Base-by-base conservation (phyloP, 2,888 invertebrate species). In the Harpalus rubripes region DNA sequence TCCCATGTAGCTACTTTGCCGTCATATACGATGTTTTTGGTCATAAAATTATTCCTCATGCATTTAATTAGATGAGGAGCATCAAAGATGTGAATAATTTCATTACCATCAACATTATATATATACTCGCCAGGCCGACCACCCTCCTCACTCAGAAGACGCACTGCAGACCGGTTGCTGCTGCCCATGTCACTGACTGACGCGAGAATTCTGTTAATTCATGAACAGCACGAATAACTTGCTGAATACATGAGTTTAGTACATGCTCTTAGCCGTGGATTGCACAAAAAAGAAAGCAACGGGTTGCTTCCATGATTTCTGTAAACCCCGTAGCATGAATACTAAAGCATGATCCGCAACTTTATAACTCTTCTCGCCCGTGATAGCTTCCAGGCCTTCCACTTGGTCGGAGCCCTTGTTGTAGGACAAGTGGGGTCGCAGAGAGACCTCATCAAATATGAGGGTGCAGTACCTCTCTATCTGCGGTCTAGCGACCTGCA, bases 261-360 rank as follows among this genome's bases (percentile, higher is more conserved):
- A 10, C n/a, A 39, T 12, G 16, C n/a, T 83, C 12, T 76, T 72
- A 10, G 72, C 58, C 15, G 82, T 58, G 7, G 52, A 58, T 41
- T 81, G 68, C 12, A 44, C 65, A 10, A 65, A 68, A 44, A 65
- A 81, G 22, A 22, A 82, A 7, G 76, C 83, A 16, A 83, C 10
- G 8, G 76, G 74, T 61, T 83, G 83, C 18, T 83, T 83, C 83
- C 76, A 83, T 18, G n/a, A 7, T 76, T 59, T 61, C 8, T 44
- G 16, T 4, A 83, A 41, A 0, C 63, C 61, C 6, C 83, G 76
- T 4, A 83, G 15, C 76, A 83, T 83, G 39, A 83, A 83, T 7
- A 74, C 74, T 58, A 83, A 74, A 58, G 82, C 82, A 59, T 79
- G 61, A 61, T 79, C 79, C 15, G 79, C 61, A n/a, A 79, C 12